phyloP scores from a whole-genome alignment of 2,797 vertebrate genomes.

The Smutsia temminckii region DNA sequence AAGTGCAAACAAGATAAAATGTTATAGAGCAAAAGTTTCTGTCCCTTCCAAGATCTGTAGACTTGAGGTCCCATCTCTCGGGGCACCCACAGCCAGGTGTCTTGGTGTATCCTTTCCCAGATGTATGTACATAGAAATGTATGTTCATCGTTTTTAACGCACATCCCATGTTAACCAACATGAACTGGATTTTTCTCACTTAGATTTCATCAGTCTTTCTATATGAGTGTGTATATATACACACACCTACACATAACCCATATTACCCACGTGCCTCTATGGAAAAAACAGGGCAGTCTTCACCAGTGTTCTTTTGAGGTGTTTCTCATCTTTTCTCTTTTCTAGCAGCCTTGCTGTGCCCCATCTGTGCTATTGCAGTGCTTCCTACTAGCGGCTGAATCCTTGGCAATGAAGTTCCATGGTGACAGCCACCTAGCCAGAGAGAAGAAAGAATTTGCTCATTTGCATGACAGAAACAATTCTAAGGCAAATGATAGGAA shows the following conservation, averaged over 20 bases:
- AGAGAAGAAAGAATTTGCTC: background rate
- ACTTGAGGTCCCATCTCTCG: too few relatives aligned
- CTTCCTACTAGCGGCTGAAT: background rate
- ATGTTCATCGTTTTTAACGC: background rate
- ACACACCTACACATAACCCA: background rate
- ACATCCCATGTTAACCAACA: background rate
- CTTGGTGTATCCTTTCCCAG: too few relatives aligned
- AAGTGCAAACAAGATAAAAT: too few relatives aligned
- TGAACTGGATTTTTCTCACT: background rate
- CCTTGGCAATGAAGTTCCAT: background rate
- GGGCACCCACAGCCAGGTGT: background rate
- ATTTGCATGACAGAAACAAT: background rate
- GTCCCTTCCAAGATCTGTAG: rapidly evolving
- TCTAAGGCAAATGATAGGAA: background rate
- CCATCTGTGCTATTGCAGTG: rapidly evolving
- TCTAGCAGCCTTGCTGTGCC: rapidly evolving
- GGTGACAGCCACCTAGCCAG: background rate
- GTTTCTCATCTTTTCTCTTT: background rate
- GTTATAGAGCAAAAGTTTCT: background rate
- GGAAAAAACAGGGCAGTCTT: background rate
- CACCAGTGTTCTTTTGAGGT: background rate
- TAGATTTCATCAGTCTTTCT: background rate
- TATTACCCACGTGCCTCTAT: background rate
- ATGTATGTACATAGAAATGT: background rate
- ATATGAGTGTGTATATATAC: too few relatives aligned